Percentiles rank a stretch among this genome's conserved stretches.
phyloP scores from a whole-genome alignment of 2,113 vertebrate species.

The Ciconia boyciana region DNA sequence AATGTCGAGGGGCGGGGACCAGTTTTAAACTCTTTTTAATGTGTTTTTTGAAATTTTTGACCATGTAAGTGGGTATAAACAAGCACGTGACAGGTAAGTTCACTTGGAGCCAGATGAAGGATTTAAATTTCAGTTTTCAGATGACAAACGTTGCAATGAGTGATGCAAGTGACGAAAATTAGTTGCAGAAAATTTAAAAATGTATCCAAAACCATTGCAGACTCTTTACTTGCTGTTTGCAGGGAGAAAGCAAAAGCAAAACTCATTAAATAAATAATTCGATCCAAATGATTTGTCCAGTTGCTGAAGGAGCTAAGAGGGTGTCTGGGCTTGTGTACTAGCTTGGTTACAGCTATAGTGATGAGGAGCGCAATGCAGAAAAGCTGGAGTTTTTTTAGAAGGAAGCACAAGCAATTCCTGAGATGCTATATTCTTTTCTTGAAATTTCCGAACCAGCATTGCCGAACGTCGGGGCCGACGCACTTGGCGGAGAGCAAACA shows the following conservation, averaged over 20 bases:
- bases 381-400: not conserved
- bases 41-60: not conserved
- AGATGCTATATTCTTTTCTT: not conserved
- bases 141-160: constrained; percentile 18
- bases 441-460: not conserved
- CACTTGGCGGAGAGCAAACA: not conserved
- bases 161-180: constrained; percentile 16
- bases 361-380: not conserved
- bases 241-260: not conserved
- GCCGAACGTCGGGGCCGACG: fast-evolving
- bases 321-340: not conserved
- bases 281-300: constrained; percentile 22
- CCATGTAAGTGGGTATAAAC: not conserved
- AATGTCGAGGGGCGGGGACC: not conserved
- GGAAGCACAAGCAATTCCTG: not conserved
- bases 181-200: constrained; percentile 36
- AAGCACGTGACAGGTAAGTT: not conserved
- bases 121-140: constrained; percentile 3
- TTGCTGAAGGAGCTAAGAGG: constrained; percentile 32
- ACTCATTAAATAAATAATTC: constrained; percentile 18
- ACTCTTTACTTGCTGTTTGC: not conserved
- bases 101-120: not conserved
- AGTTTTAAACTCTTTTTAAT: not conserved
- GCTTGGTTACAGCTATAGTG: not conserved
- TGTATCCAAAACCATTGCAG: not conserved